These are phyloP conservation scores for Pseudoips prasinana DNA, from an alignment of 2,888 invertebrate genomes.

Conservation along the genomic window DNA sequence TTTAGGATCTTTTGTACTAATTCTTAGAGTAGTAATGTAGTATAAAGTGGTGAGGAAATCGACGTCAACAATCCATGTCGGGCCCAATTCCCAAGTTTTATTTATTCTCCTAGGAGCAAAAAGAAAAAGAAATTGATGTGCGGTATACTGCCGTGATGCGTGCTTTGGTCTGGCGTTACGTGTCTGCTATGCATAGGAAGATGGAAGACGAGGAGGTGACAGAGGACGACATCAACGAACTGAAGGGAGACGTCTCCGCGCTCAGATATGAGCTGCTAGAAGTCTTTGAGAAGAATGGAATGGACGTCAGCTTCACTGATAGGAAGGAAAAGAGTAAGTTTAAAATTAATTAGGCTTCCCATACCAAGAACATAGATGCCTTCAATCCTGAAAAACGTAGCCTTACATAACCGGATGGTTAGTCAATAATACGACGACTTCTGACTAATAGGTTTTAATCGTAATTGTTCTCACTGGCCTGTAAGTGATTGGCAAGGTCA, in stretches of 20 bases:
- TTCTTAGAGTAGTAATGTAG: too few relatives aligned
- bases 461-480: too few relatives aligned
- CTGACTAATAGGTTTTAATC: too few relatives aligned
- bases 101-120: slow-evolving; percentile 63
- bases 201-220: slow-evolving; percentile 93
- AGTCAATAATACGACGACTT: too few relatives aligned
- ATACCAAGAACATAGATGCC: too few relatives aligned
- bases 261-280: slow-evolving; percentile 96
- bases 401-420: too few relatives aligned
- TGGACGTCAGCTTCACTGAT: slow-evolving; percentile 89
- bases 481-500: too few relatives aligned
- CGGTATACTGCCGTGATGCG: slow-evolving; percentile 92
- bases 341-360: neutral
- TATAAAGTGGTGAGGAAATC: too few relatives aligned
- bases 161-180: slow-evolving; percentile 95
- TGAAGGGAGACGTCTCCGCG: slow-evolving; percentile 96
- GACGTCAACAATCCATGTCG: too few relatives aligned
- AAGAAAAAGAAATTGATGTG: slow-evolving; percentile 86
- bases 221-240: slow-evolving; percentile 95
- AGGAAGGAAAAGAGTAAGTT: slow-evolving; percentile 87
- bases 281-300: slow-evolving; percentile 92
- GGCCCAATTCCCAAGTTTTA: too few relatives aligned
- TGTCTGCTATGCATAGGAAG: slow-evolving; percentile 92
- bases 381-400: too few relatives aligned
- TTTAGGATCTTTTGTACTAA: too few relatives aligned